Conservation (phyloP, 1,140 invertebrate genomes). For the Diabrotica undecimpunctata region DNA sequence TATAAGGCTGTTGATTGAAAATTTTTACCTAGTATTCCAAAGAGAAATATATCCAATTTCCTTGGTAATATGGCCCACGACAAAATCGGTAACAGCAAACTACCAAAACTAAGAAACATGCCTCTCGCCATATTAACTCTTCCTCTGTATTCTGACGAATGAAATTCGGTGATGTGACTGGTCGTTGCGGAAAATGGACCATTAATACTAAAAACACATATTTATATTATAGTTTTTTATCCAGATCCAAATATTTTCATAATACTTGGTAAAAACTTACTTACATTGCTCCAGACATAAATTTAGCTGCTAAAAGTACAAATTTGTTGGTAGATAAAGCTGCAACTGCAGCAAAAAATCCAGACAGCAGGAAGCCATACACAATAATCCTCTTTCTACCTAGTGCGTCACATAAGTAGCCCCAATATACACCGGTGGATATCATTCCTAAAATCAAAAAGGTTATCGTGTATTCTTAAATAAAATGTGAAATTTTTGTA, state of each 20-base stretch:
- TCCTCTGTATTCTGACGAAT: slow-evolving; percentile 57
- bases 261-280: no score
- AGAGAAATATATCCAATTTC: slow-evolving; percentile 19
- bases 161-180: slow-evolving; percentile 66
- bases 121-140: slow-evolving; percentile 59
- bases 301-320: slow-evolving; percentile 66
- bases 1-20: no score
- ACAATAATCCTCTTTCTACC: slow-evolving; percentile 69
- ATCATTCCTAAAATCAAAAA: slow-evolving; percentile 68
- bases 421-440: slow-evolving; percentile 75
- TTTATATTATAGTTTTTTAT: no score
- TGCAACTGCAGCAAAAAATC: slow-evolving; percentile 62
- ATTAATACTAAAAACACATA: slow-evolving; percentile 57
- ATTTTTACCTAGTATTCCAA: slow-evolving; percentile 8
- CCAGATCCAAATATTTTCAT: no score
- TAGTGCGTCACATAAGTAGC: slow-evolving; percentile 71
- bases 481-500: no score
- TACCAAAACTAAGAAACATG: slow-evolving; percentile 56
- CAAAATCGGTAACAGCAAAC: slow-evolving; percentile 37
- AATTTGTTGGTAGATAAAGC: slow-evolving; percentile 70
- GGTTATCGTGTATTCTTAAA: no score
- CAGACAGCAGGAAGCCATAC: slow-evolving; percentile 65
- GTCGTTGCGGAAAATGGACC: slow-evolving; percentile 67
- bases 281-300: slow-evolving; percentile 76
- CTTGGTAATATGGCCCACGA: slow-evolving; percentile 26